Base-by-base conservation (phyloP, 2,113 vertebrate genomes). In the Aphyosemion australe region DNA sequence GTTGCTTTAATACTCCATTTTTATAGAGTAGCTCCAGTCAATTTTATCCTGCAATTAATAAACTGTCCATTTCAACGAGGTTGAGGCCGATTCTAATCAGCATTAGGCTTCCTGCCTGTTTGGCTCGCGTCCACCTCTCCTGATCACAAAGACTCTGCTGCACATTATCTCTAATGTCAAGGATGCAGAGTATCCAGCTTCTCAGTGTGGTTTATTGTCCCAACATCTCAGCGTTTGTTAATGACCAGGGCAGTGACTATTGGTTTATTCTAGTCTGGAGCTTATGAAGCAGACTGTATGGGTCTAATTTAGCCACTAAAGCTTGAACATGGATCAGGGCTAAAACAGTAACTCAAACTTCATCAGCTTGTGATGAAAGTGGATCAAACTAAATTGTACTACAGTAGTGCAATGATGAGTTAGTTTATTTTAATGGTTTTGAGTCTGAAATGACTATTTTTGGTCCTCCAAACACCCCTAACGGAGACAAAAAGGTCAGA, bases 21-120 rank as follows among this genome's bases (percentile, higher is more conserved):
- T 78, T 80, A 82, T 72, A 53, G 62, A 78, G 70, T 39, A 48
- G 45, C 5, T 34, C 8, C 58, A 57, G 70, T 80, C 64, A 65
- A 67, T 84, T 89, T 80, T 41, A 69, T 70, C 45, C 68, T 53
- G 50, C 62, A 68, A 69, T 87, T 83, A 84, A 81, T 61, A 81
- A 79, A 75, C 69, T 42, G 63, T 65, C 66, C 19, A 20, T 66
- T 84, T 68, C 39, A 76, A 63, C 50, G 6, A 53, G 68, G 49
- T 55, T 21, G 52, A 68, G 59, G 65, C 60, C 54, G 72, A 70
- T 73, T 69, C 51, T 60, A 68, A 79, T 83, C 64, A 69, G 79
- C 58, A 61, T 75, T 67, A 79, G 37, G 73, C 59, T 34, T 50
- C 51, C 60, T 41, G 70, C 53, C 68, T 41, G 48, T 48, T 66